phyloP scores from a whole-genome alignment of 2,888 invertebrate species.

The Pseudoips prasinana region DNA sequence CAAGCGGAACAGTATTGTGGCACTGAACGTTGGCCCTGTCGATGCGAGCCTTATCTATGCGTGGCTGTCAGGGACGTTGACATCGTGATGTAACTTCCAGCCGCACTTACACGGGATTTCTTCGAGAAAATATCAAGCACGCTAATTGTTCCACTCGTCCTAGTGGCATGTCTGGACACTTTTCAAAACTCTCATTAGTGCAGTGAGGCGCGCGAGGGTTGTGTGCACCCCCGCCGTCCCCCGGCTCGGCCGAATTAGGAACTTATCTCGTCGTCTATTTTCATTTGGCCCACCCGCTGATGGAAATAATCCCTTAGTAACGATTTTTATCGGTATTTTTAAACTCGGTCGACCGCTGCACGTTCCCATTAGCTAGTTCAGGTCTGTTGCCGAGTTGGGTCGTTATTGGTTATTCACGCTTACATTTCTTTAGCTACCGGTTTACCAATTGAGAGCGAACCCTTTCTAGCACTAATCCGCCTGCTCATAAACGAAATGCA shows the following conservation, averaged over 20 bases:
- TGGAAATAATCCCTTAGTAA: constrained; percentile 57
- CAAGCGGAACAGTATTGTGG: constrained; percentile 52
- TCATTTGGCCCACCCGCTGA: constrained; percentile 45
- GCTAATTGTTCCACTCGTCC: too few species aligned
- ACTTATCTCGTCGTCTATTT: constrained; percentile 40
- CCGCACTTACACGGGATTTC: too few species aligned
- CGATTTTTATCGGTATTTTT: constrained; percentile 65
- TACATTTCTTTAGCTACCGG: not conserved
- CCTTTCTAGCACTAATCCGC: too few species aligned
- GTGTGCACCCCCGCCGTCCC: not conserved
- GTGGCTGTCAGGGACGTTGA: constrained; percentile 35
- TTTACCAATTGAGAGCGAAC: too few species aligned
- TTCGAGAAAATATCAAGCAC: too few species aligned
- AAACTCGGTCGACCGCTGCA: constrained; percentile 32
- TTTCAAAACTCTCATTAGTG: too few species aligned
- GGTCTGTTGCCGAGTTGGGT: constrained; percentile 7
- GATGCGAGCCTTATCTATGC: constrained; percentile 36
- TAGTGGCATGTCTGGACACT: not conserved
- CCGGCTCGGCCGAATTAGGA: not conserved
- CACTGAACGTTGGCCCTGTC: constrained; percentile 39
- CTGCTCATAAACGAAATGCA: too few species aligned
- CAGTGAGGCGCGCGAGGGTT: not conserved
- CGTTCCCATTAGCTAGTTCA: constrained; percentile 19
- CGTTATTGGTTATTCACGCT: constrained; percentile 12
- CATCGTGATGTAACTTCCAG: constrained; percentile 26